Base-by-base conservation (phyloP, 2,888 invertebrate species). In the Andrena marginata region DNA sequence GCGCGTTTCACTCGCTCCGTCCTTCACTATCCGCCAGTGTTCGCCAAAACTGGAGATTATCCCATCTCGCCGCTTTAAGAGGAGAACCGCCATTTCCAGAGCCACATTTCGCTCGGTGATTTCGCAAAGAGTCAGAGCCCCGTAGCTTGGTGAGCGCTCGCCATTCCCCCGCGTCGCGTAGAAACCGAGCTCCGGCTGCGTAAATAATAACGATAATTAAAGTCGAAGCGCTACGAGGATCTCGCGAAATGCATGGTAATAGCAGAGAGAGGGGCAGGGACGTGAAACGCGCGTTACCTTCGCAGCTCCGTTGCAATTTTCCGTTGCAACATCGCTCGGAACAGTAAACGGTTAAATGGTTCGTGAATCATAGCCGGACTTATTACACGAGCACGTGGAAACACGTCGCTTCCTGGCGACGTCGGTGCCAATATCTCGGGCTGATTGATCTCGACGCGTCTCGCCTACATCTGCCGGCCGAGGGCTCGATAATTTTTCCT, bases 161-260 rank as follows among this genome's bases (percentile, higher is more conserved):
- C 13, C 42, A 42, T 42, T 42, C 51, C 68, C 42, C 42, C 13
- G 42, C 13, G 42, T 42, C 42, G 23, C 20, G 74, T 67, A 16
- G 74, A 70, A 70, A 79, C 65, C 51, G 0, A 16, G 29, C 54
- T 59, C 35, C 42, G 7, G 54, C 20, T 20, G 33, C 51, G 33
- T 56, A 56, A 67, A 71, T 42, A 70, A 31, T 71, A 75, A 79
- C 35, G 54, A 70, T 79, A 67, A 82, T 71, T 82, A 82, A 79
- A 67, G 62, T 26, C 20, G 69, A 31, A 54, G 13, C 13, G 56
- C 13, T 20, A 42, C 16, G 2, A n/a, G 33, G 1, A 8, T 64
- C 67, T 42, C 49, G 59, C 31, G 70, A 62, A 69, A 64, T 56
- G 73, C 63, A 42, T 48, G 42, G 23, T 56, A 80, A 77, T 76